A percentile compares a stretch with the other conserved stretches of the same genome.
Evolutionary conservation across 2,797 vertebrate species (phyloP).

Genomic region (Phrynocephalus guinanensis): DNA sequence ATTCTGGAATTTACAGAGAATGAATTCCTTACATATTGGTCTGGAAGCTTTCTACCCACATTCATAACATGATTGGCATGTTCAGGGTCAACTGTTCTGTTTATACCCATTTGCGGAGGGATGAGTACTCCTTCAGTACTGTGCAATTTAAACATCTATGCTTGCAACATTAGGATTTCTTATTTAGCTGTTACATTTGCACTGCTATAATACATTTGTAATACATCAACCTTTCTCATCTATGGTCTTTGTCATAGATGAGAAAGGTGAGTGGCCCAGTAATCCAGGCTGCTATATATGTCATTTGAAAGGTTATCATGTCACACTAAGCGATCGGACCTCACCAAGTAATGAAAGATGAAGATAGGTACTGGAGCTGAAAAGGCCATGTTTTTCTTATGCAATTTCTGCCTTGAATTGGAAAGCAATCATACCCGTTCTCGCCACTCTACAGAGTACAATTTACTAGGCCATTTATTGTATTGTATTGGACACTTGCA

Average conservation of each 20-base stretch:
- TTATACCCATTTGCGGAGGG: too few relatives aligned
- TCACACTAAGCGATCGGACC: neutral
- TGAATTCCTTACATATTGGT: neutral
- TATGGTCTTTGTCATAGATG: neutral
- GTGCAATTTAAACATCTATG: neutral
- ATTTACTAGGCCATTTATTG: neutral
- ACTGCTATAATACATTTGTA: constrained; percentile 7
- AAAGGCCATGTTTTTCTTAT: neutral
- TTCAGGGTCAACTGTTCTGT: too few relatives aligned
- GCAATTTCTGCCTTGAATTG: neutral
- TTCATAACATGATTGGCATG: neutral
- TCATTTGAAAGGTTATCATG: constrained; percentile 25
- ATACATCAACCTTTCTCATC: constrained; percentile 15
- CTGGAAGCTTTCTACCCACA: neutral
- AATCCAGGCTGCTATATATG: constrained; percentile 12
- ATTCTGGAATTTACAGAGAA: neutral
- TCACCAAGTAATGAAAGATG: neutral
- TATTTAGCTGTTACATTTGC: constrained; percentile 2
- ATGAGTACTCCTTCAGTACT: neutral
- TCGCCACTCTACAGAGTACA: neutral
- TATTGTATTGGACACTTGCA: neutral
- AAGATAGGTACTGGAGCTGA: constrained; percentile 3
- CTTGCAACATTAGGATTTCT: neutral
- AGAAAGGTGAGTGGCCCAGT: neutral
- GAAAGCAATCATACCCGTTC: neutral